Percentiles rank a stretch among this genome's conserved stretches.
phyloP scores from a whole-genome alignment of 2,113 vertebrate species.

The Ceyx cyanopectus region DNA sequence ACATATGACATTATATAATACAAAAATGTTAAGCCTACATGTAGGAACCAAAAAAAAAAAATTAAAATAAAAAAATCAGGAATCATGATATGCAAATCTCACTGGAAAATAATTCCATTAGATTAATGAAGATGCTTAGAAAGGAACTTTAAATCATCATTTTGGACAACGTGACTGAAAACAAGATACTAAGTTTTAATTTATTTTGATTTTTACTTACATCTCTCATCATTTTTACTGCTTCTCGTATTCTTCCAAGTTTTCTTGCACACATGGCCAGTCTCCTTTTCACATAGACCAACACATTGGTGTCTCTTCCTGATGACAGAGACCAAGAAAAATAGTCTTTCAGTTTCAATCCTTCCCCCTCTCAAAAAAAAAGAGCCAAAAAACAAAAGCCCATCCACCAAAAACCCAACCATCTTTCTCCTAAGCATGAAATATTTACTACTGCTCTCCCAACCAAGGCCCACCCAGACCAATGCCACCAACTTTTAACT shows the following conservation, averaged over 20 bases:
- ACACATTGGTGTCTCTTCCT: conserved; percentile 96
- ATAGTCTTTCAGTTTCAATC: not conserved
- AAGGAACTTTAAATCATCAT: not conserved
- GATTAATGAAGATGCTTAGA: not conserved
- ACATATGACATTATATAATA: not conserved
- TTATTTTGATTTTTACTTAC: conserved; percentile 81
- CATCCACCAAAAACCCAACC: not conserved
- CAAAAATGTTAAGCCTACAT: not conserved
- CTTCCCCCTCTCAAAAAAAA: not conserved
- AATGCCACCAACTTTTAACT: not conserved
- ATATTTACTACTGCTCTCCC: not conserved
- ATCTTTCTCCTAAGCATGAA: not conserved
- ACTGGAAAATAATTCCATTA: not conserved
- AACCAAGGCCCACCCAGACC: not conserved
- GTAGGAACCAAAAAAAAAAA: not conserved
- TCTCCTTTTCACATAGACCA: conserved; percentile 97
- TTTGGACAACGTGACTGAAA: not conserved
- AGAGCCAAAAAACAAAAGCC: not conserved
- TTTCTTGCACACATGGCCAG: conserved; percentile 98
- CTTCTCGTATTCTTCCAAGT: conserved; percentile 94
- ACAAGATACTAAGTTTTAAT: not conserved
- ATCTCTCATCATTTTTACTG: conserved; percentile 99
- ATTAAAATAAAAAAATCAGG: not conserved
- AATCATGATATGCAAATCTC: not conserved
- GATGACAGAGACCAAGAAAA: conserved; percentile 46